A percentile compares a stretch with the other conserved stretches of the same genome.
These are phyloP conservation scores for Amblyornis subalaris DNA, from an alignment of 2,113 vertebrate genomes.

Conservation along the genomic window DNA sequence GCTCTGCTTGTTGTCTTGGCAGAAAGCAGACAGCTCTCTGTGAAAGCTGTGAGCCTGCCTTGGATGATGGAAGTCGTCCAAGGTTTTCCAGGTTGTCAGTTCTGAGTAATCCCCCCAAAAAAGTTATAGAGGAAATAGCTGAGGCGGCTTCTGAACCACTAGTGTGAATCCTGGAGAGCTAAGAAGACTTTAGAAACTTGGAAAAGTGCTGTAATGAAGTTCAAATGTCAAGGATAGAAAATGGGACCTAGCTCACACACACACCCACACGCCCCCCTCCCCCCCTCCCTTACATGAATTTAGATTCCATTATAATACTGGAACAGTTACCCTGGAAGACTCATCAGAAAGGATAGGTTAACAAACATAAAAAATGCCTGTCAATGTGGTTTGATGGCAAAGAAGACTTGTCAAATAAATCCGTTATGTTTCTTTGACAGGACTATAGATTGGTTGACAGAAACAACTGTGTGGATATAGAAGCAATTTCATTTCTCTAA, in stretches of 20 bases:
- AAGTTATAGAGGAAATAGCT: not conserved
- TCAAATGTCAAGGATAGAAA: not conserved
- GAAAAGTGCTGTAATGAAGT: not conserved
- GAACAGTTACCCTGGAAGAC: not conserved
- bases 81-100: not conserved
- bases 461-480: not conserved
- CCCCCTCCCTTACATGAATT: not conserved
- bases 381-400: not conserved
- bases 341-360: not conserved
- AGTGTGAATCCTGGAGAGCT: not conserved
- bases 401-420: not conserved
- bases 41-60: not conserved
- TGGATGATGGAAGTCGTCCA: not conserved
- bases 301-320: not conserved
- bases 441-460: not conserved
- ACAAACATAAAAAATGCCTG: not conserved
- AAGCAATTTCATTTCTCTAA: not conserved
- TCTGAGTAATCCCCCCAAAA: not conserved
- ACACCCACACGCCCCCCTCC: too few species aligned
- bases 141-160: not conserved
- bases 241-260: not conserved
- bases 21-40: not conserved
- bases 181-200: not conserved
- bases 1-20: not conserved
- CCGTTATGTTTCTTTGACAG: not conserved